Conservation (phyloP, 2,797 vertebrate species). For the Prunella strophiata region DNA sequence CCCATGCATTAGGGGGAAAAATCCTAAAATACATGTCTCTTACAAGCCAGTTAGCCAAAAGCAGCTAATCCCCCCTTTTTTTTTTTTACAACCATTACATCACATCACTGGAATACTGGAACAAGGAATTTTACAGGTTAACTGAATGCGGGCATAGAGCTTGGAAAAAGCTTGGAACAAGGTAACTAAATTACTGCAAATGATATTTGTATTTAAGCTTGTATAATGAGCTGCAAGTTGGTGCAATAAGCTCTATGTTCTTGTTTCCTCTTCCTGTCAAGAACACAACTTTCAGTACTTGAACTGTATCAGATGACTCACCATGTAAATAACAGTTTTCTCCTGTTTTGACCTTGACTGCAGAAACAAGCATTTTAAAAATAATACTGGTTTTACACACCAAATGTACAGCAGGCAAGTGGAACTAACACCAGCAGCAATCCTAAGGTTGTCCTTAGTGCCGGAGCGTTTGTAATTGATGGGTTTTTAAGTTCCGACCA, state of each 20-base stretch:
- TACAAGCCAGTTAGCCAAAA: neutral
- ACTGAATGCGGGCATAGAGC: neutral
- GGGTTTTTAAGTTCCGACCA: neutral
- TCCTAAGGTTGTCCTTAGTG: neutral
- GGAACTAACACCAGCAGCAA: neutral
- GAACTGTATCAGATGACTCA: neutral
- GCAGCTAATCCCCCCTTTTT: neutral
- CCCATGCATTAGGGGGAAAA: neutral
- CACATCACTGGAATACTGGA: rapidly evolving
- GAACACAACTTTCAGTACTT: neutral
- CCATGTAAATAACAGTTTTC: neutral
- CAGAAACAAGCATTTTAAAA: neutral
- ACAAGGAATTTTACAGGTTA: neutral
- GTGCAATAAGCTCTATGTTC: neutral
- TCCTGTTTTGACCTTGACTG: neutral
- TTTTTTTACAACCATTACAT: neutral
- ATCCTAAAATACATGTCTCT: neutral
- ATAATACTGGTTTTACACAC: neutral
- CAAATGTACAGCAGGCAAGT: neutral
- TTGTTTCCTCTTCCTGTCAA: neutral
- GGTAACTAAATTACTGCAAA: neutral
- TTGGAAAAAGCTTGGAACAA: neutral
- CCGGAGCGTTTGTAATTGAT: neutral
- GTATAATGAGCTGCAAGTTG: neutral
- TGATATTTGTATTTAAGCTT: neutral